phyloP scores from a whole-genome alignment of 2,888 invertebrate genomes.

The Polylopha cassiicola region DNA sequence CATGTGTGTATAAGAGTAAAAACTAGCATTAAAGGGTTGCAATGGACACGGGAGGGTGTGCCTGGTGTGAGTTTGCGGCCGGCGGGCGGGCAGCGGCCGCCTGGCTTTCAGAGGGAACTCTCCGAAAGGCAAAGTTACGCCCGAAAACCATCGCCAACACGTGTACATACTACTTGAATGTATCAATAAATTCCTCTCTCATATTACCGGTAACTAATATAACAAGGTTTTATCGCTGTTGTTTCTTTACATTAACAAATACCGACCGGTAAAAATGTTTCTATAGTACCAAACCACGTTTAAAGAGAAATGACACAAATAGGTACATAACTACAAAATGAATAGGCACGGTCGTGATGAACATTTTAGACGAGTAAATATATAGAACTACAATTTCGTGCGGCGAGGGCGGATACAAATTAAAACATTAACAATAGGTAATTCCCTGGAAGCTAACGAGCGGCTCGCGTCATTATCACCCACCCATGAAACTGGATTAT shows the following conservation, averaged over 20 bases:
- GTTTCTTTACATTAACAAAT: no score
- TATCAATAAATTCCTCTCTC: constrained; percentile 35
- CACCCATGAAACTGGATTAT: constrained; percentile 65
- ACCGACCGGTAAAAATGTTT: no score
- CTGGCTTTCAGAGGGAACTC: constrained; percentile 49
- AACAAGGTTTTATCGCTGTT: no score
- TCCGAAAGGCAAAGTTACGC: constrained; percentile 56
- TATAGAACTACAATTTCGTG: constrained; percentile 11
- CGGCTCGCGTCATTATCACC: constrained; percentile 62
- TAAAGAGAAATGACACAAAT: constrained; percentile 1
- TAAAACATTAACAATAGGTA: constrained; percentile 73
- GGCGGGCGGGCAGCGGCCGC: constrained; percentile 43
- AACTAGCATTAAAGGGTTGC: constrained; percentile 51
- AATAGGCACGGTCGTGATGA: constrained; percentile 8
- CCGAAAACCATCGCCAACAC: constrained; percentile 46
- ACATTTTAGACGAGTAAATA: constrained; percentile 18
- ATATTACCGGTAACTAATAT: constrained; percentile 30
- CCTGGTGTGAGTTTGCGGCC: constrained; percentile 44
- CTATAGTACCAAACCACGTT: no score
- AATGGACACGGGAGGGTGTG: constrained; percentile 50
- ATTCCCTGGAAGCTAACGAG: constrained; percentile 66
- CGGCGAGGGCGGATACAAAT: constrained; percentile 56
- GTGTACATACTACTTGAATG: constrained; percentile 36
- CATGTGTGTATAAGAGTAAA: constrained; percentile 38
- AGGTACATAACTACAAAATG: background rate